Conservation (phyloP, 2,797 vertebrate genomes). For the Eulemur rubriventer region DNA sequence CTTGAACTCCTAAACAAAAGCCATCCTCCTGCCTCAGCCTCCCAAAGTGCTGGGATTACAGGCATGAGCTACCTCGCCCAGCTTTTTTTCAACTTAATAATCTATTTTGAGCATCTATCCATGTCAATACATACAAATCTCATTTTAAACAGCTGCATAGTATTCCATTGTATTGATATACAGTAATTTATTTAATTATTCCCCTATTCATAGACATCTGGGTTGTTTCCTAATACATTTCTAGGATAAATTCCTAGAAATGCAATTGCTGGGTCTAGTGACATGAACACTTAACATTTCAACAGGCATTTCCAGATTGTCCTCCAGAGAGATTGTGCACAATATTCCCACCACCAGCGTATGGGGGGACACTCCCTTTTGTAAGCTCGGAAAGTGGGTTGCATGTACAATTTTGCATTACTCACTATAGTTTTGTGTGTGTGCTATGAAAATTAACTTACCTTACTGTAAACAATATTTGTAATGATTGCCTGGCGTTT, state of each 20-base stretch:
- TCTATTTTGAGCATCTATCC: neutral
- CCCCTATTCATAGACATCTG: neutral
- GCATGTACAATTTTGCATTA: neutral
- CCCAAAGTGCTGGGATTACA: too few species aligned
- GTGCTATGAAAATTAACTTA: neutral
- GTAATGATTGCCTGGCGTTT: neutral
- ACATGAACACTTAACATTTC: neutral
- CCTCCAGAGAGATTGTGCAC: neutral
- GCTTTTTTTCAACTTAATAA: neutral
- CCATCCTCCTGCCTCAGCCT: too few species aligned
- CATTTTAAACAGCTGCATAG: neutral
- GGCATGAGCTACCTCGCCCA: too few species aligned
- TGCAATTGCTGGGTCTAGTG: neutral
- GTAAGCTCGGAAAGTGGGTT: neutral
- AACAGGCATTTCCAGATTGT: neutral
- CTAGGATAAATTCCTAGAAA: slow-evolving; percentile 19
- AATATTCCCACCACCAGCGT: neutral
- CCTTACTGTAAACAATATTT: neutral
- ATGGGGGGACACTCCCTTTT: neutral
- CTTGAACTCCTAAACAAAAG: too few species aligned
- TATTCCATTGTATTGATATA: neutral
- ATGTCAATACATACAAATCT: neutral
- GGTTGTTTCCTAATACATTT: neutral
- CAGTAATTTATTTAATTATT: neutral
- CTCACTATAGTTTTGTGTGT: neutral